Evolutionary conservation across 23 tunicate species (phyloP).

Genomic region (Aplidium turbinatum): DNA sequence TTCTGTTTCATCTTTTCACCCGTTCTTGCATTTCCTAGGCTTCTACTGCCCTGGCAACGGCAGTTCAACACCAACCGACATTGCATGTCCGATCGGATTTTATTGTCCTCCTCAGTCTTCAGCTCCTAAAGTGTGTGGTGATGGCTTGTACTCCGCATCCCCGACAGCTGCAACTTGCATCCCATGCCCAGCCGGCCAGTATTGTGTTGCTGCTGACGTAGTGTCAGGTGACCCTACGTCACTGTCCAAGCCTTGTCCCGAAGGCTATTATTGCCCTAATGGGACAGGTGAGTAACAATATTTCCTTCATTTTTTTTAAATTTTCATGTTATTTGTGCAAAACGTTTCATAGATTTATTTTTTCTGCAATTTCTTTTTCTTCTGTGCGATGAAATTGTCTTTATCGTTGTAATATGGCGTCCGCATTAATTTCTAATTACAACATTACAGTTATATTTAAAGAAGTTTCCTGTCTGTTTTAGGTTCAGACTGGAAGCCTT

Average conservation of each 20-base stretch:
- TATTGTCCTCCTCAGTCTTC: conserved; percentile 78
- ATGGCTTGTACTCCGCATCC: conserved; percentile 68
- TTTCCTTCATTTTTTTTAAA: not conserved
- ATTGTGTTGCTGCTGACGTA: conserved; percentile 58
- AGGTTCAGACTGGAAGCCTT: conserved; percentile 60
- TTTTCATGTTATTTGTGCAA: not conserved
- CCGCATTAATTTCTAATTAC: too few species aligned
- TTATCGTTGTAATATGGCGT: too few species aligned
- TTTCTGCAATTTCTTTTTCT: too few species aligned
- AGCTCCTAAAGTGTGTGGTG: conserved; percentile 53
- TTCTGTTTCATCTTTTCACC: too few species aligned
- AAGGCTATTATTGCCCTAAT: conserved; percentile 89
- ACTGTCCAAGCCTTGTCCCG: conserved; percentile 59
- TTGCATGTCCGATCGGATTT: conserved; percentile 68
- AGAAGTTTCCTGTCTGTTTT: too few species aligned
- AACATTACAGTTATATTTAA: too few species aligned
- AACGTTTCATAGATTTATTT: conserved; percentile 9
- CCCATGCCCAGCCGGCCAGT: conserved; percentile 79
- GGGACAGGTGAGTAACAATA: conserved; percentile 71
- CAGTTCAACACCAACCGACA: conserved; percentile 54
- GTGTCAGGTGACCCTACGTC: conserved; percentile 57
- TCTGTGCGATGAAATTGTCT: too few species aligned
- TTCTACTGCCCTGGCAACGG: conserved; percentile 87
- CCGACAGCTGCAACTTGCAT: conserved; percentile 43
- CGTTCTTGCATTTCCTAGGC: too few species aligned